phyloP scores from a whole-genome alignment of 1,140 invertebrate genomes.

The Drosophila melanogaster region DNA sequence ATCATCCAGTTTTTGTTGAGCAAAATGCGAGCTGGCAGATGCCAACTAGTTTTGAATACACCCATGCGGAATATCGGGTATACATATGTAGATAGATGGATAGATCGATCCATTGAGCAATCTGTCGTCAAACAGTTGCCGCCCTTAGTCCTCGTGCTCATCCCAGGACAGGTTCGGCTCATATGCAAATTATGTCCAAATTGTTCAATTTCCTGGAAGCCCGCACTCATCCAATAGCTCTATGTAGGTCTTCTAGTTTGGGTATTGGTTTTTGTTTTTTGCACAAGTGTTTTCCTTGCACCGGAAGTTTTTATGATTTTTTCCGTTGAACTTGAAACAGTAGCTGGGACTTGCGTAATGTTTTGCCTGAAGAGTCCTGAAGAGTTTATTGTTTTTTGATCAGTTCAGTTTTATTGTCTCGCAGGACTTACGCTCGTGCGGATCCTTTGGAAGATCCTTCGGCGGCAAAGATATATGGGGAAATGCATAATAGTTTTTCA shows the following conservation, averaged over 20 bases:
- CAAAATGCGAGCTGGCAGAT: constrained; percentile 45
- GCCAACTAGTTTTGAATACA: constrained; percentile 40
- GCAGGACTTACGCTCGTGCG: constrained; percentile 19
- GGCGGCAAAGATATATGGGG: constrained; percentile 25
- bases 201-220: constrained; percentile 77
- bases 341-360: constrained; percentile 72
- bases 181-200: constrained; percentile 78
- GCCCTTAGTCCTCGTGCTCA: constrained; percentile 57
- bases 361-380: constrained; percentile 19
- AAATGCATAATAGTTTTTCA: constrained; percentile 72
- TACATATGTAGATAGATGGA: constrained; percentile 28
- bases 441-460: neutral
- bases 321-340: constrained; percentile 61
- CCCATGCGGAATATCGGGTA: neutral
- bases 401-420: constrained; percentile 64
- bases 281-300: constrained; percentile 49
- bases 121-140: constrained; percentile 81
- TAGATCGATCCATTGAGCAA: constrained; percentile 77
- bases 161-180: constrained; percentile 31
- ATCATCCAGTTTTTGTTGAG: constrained; percentile 75
- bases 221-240: constrained; percentile 26
- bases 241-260: constrained; percentile 16
- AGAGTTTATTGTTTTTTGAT: constrained; percentile 72
- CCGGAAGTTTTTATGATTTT: constrained; percentile 72
- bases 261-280: constrained; percentile 47